Percentiles rank a stretch among this genome's conserved stretches.
Evolutionary conservation across 2,113 vertebrate species (phyloP).

Genomic region (Myxocyprinus asiaticus): DNA sequence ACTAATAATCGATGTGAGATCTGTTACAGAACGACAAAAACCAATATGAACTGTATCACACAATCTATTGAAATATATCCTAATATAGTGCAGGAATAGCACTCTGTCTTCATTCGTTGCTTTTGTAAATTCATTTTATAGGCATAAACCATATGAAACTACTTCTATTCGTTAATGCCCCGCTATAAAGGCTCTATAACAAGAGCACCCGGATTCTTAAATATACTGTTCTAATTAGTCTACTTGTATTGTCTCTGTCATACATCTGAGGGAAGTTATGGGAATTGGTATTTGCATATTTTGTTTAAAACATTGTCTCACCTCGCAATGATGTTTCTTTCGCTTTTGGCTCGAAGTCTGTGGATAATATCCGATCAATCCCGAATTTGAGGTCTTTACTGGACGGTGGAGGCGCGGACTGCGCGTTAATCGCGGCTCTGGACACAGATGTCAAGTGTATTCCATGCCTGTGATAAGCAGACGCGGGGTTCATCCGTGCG

Average conservation of each 20-base stretch:
- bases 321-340: slow-evolving; percentile 93
- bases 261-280: background rate
- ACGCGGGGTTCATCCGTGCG: slow-evolving; percentile 62
- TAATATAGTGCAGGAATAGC: background rate
- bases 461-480: slow-evolving; percentile 75
- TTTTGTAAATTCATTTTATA: background rate
- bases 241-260: background rate
- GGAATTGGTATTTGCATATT: background rate
- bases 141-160: background rate
- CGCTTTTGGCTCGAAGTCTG: slow-evolving; percentile 92
- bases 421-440: slow-evolving; percentile 72
- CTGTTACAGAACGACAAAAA: slow-evolving; percentile 78
- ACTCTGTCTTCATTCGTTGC: background rate
- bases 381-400: slow-evolving; percentile 99
- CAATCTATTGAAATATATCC: background rate
- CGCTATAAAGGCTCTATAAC: background rate
- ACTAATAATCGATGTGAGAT: slow-evolving; percentile 95
- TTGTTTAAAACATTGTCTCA: slow-evolving; percentile 62
- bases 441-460: slow-evolving; percentile 73
- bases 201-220: background rate
- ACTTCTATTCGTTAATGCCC: background rate
- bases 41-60: slow-evolving; percentile 1
- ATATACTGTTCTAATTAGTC: slow-evolving; percentile 28
- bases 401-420: slow-evolving; percentile 80
- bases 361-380: slow-evolving; percentile 95